Evolutionary conservation across 2,797 vertebrate genomes (phyloP).

Genomic region (Cetoscarus ocellatus): DNA sequence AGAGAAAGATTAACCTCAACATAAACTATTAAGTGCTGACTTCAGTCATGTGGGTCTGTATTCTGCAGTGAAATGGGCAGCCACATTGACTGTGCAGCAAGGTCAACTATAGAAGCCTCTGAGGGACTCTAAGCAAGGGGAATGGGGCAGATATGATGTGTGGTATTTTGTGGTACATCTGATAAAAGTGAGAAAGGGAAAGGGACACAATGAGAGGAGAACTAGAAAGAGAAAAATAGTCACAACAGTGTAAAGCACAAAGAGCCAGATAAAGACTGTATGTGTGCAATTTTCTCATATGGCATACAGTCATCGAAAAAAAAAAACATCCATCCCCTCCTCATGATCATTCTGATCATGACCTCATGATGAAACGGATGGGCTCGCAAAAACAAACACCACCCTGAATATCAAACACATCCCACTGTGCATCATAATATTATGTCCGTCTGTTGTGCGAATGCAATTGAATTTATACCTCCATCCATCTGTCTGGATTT

Average conservation of each 20-base stretch:
- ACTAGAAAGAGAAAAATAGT: background rate
- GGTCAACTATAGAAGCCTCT: conserved; percentile 21
- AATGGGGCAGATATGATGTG: background rate
- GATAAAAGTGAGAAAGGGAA: background rate
- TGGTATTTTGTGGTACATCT: background rate
- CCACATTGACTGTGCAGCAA: conserved; percentile 19
- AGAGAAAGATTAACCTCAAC: conserved; percentile 3
- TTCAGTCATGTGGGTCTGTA: background rate
- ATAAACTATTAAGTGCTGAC: conserved; percentile 28
- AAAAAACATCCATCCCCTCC: conserved; percentile 11
- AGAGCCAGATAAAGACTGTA: background rate
- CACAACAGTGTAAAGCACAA: background rate
- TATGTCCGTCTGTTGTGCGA: conserved; percentile 17
- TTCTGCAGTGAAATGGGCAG: conserved; percentile 15
- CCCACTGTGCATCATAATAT: conserved; percentile 44
- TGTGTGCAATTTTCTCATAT: no score
- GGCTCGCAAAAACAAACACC: conserved; percentile 32
- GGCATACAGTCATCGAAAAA: background rate
- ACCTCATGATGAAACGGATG: conserved; percentile 29
- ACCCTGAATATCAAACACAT: conserved; percentile 61
- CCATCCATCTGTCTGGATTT: conserved; percentile 50
- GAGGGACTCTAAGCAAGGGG: conserved; percentile 23
- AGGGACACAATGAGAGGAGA: no score
- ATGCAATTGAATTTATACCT: conserved; percentile 46
- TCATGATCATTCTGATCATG: conserved; percentile 1